These are phyloP conservation scores for Phalacrocorax aristotelis DNA, from an alignment of 2,113 vertebrate genomes.

Conservation along the genomic window DNA sequence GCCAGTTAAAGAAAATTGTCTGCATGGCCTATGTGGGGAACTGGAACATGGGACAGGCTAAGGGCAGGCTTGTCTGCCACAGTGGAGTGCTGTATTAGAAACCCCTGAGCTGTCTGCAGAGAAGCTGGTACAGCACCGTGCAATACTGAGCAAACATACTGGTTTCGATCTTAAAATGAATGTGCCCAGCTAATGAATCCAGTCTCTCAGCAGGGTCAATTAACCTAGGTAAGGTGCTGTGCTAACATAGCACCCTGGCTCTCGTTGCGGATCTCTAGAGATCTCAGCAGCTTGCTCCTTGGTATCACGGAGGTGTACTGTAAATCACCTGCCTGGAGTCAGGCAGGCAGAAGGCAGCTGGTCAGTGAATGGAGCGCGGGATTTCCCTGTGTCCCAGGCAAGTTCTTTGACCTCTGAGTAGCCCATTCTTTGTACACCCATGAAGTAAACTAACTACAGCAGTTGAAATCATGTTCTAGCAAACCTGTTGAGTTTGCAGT, in stretches of 20 bases:
- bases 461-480: background rate
- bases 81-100: background rate
- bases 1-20: background rate
- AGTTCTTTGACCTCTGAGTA: background rate
- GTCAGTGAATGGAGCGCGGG: rapidly evolving
- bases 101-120: background rate
- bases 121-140: background rate
- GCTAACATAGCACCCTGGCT: background rate
- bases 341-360: background rate
- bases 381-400: background rate
- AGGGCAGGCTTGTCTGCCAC: background rate
- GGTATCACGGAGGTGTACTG: no score
- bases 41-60: background rate
- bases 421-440: background rate
- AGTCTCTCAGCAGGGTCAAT: background rate
- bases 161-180: background rate
- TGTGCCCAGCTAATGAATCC: background rate
- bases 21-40: background rate
- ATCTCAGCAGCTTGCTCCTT: background rate
- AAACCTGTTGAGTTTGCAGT: background rate
- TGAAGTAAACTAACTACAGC: background rate
- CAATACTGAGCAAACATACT: background rate
- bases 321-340: background rate
- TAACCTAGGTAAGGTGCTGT: background rate
- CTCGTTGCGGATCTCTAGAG: background rate